Percentiles rank a stretch among this genome's conserved stretches.
Conservation (phyloP, 2,888 invertebrate genomes). For the Myopa tessellatipennis region DNA sequence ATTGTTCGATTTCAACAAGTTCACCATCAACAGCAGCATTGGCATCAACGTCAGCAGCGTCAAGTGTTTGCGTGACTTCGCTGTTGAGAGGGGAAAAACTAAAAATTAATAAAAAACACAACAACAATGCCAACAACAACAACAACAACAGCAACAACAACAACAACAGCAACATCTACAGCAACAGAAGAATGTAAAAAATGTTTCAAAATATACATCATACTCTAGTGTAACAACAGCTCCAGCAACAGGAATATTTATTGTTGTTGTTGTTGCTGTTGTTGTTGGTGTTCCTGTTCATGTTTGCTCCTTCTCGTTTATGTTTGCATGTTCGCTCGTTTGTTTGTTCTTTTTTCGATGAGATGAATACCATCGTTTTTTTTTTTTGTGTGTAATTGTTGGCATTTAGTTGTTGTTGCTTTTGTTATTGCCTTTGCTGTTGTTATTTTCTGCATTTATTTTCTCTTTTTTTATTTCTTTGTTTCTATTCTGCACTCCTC, state of each 20-base stretch:
- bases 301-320: neutral
- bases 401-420: neutral
- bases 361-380: conserved; percentile 12
- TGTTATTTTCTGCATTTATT: neutral
- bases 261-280: neutral
- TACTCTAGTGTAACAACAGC: no score
- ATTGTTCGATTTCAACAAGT: conserved; percentile 21
- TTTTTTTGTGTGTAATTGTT: conserved; percentile 1
- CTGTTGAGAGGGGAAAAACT: neutral
- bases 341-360: neutral
- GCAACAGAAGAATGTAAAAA: no score
- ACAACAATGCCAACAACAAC: neutral
- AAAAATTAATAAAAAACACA: conserved; percentile 22
- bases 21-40: neutral
- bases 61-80: neutral
- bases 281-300: neutral
- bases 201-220: no score
- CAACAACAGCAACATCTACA: no score
- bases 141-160: no score
- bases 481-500: no score
- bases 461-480: neutral
- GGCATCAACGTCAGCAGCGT: neutral
- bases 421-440: neutral
- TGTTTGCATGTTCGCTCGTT: neutral
- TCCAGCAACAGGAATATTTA: neutral